A percentile compares a stretch with the other conserved stretches of the same genome.
phyloP scores from a whole-genome alignment of 1,140 invertebrate species.

The Liolophura sinensis region DNA sequence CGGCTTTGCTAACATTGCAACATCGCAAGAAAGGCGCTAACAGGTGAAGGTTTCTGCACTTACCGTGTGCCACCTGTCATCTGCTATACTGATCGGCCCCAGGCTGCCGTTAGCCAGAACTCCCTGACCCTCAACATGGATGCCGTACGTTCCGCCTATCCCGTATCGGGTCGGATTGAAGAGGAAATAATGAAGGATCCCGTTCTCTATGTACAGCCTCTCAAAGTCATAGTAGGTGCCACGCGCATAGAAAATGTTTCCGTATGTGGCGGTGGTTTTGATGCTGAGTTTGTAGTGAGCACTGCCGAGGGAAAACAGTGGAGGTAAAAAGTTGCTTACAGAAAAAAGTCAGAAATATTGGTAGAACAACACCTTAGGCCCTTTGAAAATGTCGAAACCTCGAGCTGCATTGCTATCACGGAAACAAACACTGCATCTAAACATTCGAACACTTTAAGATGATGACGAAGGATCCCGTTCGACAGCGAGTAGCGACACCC shows the following conservation, averaged over 20 bases:
- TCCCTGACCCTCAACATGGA: constrained; percentile 11
- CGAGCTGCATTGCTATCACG: too few species aligned
- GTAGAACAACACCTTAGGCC: too few species aligned
- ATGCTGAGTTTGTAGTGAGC: constrained; percentile 21
- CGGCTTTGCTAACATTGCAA: too few species aligned
- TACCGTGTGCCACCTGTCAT: constrained; percentile 20
- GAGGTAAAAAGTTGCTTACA: too few species aligned
- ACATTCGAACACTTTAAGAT: too few species aligned
- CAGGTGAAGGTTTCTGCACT: neutral
- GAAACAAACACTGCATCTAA: too few species aligned
- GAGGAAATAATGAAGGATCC: constrained; percentile 21
- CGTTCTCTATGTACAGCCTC: constrained; percentile 18
- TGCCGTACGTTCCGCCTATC: constrained; percentile 23
- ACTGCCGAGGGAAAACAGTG: constrained; percentile 9
- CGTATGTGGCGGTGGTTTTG: constrained; percentile 15
- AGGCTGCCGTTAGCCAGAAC: constrained; percentile 13
- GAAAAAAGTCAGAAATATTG: too few species aligned
- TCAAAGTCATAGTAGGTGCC: constrained; percentile 22
- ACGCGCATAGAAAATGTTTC: constrained; percentile 16
- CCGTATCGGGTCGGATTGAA: constrained; percentile 23
- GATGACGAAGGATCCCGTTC: too few species aligned
- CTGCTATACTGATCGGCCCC: constrained; percentile 16
- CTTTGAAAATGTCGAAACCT: too few species aligned
- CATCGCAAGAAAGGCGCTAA: too few species aligned
- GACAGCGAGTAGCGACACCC: too few species aligned